These are phyloP conservation scores for Pangasius krempfi DNA, from an alignment of 2,797 vertebrate species.

Conservation along the genomic window DNA sequence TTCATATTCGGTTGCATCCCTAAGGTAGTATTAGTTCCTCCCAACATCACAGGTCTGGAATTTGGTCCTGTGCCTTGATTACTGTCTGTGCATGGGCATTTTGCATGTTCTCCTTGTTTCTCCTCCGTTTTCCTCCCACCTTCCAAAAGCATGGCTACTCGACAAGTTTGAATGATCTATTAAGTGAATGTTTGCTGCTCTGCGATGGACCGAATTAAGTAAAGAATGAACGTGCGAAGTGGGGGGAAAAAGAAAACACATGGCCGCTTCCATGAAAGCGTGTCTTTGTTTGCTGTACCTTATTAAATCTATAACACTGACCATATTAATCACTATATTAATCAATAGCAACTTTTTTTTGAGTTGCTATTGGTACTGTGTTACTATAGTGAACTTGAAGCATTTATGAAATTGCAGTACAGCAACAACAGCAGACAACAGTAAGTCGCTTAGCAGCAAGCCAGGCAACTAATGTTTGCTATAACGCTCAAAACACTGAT, in stretches of 20 bases:
- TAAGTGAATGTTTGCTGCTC: not conserved
- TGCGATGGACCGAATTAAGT: not conserved
- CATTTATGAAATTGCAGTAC: too few relatives aligned
- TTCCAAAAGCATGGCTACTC: too few relatives aligned
- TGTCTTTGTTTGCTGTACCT: too few relatives aligned
- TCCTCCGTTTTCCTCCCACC: not conserved
- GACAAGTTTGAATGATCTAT: not conserved
- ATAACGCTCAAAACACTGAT: not conserved
- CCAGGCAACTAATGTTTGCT: not conserved
- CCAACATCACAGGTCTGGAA: not conserved
- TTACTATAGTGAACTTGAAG: too few relatives aligned
- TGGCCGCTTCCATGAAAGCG: too few relatives aligned
- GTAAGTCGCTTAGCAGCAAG: not conserved
- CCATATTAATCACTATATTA: too few relatives aligned
- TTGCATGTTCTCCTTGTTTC: not conserved
- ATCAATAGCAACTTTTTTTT: too few relatives aligned
- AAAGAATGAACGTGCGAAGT: not conserved
- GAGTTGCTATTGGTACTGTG: too few relatives aligned
- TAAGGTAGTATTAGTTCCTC: not conserved
- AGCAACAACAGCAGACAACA: too few relatives aligned
- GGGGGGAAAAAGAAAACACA: too few relatives aligned
- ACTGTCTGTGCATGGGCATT: not conserved
- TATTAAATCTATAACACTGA: too few relatives aligned
- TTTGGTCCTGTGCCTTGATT: not conserved
- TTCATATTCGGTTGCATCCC: not conserved